These are phyloP conservation scores for Chromis chromis DNA, from an alignment of 2,797 vertebrate species.

Conservation along the genomic window DNA sequence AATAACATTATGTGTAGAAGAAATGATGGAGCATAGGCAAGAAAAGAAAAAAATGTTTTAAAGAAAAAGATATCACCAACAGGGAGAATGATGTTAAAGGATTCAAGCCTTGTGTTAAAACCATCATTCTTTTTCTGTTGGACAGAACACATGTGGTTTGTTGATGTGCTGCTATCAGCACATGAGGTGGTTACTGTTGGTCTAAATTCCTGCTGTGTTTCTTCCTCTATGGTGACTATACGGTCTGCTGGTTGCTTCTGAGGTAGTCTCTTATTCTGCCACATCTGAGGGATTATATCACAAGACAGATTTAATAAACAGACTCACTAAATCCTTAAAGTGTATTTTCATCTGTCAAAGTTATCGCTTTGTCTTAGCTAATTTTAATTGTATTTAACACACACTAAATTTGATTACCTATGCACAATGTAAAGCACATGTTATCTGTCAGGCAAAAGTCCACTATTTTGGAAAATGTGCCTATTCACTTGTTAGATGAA, in stretches of 20 bases:
- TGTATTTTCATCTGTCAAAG: background rate
- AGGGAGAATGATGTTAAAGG: background rate
- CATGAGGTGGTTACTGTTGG: constrained; percentile 39
- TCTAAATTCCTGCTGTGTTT: constrained; percentile 54
- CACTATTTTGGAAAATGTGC: background rate
- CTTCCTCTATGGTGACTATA: constrained; percentile 45
- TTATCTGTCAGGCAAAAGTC: background rate
- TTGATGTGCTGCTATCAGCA: constrained; percentile 50
- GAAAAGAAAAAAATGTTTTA: background rate
- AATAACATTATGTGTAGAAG: background rate
- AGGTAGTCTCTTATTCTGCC: constrained; percentile 51
- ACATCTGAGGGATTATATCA: constrained; percentile 55
- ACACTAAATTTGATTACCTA: background rate
- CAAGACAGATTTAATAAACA: constrained; percentile 22
- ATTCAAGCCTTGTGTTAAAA: constrained; percentile 6
- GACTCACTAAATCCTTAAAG: background rate
- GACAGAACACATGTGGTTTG: constrained; percentile 50
- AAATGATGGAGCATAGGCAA: background rate
- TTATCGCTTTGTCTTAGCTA: background rate
- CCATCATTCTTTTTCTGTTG: constrained; percentile 16
- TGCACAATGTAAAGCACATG: background rate
- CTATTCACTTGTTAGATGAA: no score
- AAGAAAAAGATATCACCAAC: background rate
- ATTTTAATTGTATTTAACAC: background rate
- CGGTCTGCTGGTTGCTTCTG: constrained; percentile 48